Percentiles rank a stretch among this genome's conserved stretches.
These are phyloP conservation scores for Drosophila albomicans DNA, from an alignment of 1,140 invertebrate species.

Conservation along the genomic window DNA sequence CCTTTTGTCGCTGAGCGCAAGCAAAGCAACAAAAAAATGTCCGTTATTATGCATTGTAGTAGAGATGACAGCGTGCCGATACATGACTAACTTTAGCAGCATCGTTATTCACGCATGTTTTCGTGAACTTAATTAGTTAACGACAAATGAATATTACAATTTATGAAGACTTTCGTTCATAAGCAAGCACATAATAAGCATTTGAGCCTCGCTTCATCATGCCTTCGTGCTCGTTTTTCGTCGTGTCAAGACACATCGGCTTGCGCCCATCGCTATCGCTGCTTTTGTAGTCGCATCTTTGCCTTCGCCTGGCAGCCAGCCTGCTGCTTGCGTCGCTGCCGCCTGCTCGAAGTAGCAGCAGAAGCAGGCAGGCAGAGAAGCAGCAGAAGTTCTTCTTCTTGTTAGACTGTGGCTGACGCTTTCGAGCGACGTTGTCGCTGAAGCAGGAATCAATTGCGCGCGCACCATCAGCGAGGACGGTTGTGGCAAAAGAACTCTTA, in stretches of 20 bases:
- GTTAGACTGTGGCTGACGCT: slow-evolving; percentile 44
- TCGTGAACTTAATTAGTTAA: background rate
- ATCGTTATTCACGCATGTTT: background rate
- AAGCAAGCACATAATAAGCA: background rate
- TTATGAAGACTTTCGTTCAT: background rate
- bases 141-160: no score
- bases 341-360: slow-evolving; percentile 20
- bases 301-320: slow-evolving; percentile 20
- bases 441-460: slow-evolving; percentile 73
- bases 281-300: slow-evolving; percentile 22
- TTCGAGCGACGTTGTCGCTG: slow-evolving; percentile 64
- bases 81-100: background rate
- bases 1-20: slow-evolving; percentile 42
- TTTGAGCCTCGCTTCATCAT: no score
- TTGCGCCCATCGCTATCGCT: slow-evolving; percentile 17
- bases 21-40: slow-evolving; percentile 49
- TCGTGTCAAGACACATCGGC: slow-evolving; percentile 8
- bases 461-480: slow-evolving; percentile 70
- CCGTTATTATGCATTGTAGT: slow-evolving; percentile 51
- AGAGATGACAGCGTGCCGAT: slow-evolving; percentile 34
- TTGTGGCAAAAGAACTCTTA: slow-evolving; percentile 51
- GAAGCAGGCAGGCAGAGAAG: slow-evolving; percentile 12
- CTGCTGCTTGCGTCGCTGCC: slow-evolving; percentile 28
- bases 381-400: slow-evolving; percentile 57
- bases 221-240: background rate